These are phyloP conservation scores for Neomorphus geoffroyi DNA, from an alignment of 2,797 vertebrate genomes.

Conservation along the genomic window DNA sequence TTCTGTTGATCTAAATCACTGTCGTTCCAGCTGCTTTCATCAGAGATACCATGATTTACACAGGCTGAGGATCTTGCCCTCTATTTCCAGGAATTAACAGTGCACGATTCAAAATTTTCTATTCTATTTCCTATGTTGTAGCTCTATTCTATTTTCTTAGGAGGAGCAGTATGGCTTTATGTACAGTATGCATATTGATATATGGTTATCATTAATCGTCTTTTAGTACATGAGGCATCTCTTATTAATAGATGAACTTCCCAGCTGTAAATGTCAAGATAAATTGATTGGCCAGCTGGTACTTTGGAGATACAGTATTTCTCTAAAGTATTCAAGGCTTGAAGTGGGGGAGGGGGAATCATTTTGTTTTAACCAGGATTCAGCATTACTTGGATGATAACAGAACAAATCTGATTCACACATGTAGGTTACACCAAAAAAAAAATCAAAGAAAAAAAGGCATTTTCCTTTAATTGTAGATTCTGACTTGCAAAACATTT, in stretches of 20 bases:
- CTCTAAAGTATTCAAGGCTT: constrained; percentile 31
- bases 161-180: neutral
- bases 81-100: constrained; percentile 47
- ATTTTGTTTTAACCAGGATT: neutral
- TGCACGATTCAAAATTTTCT: neutral
- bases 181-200: neutral
- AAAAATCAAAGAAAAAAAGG: neutral
- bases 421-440: neutral
- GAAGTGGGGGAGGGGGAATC: neutral
- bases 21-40: constrained; percentile 3
- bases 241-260: constrained; percentile 64
- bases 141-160: neutral
- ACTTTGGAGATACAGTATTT: constrained; percentile 32
- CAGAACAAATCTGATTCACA: neutral
- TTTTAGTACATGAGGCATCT: constrained; percentile 36
- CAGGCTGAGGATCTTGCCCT: neutral
- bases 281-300: constrained; percentile 69
- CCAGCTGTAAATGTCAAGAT: constrained; percentile 62
- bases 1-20: constrained; percentile 49
- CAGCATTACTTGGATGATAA: neutral
- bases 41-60: neutral
- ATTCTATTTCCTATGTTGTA: neutral
- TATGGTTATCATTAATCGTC: constrained; percentile 20
- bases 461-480: constrained; percentile 1
- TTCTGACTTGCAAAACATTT: neutral